These are phyloP conservation scores for Eretmocerus hayati DNA, from an alignment of 2,888 invertebrate genomes.

Conservation along the genomic window DNA sequence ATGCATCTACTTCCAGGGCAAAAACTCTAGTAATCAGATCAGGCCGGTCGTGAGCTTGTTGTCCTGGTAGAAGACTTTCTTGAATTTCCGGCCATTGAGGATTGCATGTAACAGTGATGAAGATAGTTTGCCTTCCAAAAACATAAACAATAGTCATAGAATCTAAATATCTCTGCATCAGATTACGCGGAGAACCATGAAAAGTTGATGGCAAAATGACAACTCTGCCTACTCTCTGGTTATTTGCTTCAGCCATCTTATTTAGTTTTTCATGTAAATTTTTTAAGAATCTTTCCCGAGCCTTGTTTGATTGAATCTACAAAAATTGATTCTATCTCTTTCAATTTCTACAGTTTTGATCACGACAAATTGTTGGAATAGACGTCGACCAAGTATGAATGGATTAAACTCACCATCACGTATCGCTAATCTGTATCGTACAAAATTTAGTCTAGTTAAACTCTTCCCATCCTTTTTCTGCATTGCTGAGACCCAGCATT, in stretches of 20 bases:
- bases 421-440: conserved; percentile 8
- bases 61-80: neutral
- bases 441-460: conserved; percentile 3
- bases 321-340: neutral
- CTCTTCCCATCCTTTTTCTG: neutral
- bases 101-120: conserved; percentile 2
- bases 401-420: neutral
- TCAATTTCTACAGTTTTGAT: neutral
- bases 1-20: neutral
- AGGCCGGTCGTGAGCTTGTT: neutral
- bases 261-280: conserved; percentile 1
- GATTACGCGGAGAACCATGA: neutral
- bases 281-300: neutral
- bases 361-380: neutral
- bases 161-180: conserved; percentile 1
- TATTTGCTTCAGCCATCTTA: neutral
- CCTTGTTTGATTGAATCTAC: neutral
- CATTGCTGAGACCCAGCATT: conserved; percentile 10
- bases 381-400: neutral
- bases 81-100: neutral
- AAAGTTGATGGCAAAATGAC: neutral
- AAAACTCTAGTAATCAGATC: neutral
- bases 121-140: neutral
- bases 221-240: neutral
- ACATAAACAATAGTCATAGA: neutral